phyloP scores from a whole-genome alignment of 2,113 vertebrate species.

The Thamnaconus septentrionalis region DNA sequence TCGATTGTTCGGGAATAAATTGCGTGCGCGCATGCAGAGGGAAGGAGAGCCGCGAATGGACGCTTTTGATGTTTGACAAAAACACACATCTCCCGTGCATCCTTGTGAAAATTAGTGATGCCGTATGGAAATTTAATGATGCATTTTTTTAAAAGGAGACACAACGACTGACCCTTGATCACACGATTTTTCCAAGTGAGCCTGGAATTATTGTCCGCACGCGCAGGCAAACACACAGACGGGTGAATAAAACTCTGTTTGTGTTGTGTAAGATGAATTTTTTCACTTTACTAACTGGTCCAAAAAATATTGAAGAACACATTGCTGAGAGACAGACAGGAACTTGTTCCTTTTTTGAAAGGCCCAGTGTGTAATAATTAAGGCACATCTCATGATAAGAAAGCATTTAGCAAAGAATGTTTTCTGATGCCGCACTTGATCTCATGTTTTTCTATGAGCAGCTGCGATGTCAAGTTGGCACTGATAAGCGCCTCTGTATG shows the following conservation, averaged over 20 bases:
- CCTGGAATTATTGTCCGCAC: conserved; percentile 4
- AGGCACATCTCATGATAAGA: no score
- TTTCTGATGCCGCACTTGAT: no score
- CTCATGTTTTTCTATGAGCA: no score
- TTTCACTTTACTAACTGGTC: no score
- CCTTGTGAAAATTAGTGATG: conserved; percentile 45
- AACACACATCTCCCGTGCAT: conserved; percentile 45
- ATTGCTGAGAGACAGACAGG: no score
- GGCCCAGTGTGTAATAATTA: no score
- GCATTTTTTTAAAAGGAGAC: conserved; percentile 46
- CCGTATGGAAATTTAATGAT: conserved; percentile 56
- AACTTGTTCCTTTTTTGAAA: no score
- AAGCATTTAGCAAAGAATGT: no score
- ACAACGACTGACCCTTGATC: conserved; percentile 54
- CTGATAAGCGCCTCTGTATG: no score
- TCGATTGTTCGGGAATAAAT: conserved; percentile 57
- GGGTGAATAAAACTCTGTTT: neutral
- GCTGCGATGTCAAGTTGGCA: no score
- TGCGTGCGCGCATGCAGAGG: conserved; percentile 26
- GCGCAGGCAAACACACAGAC: neutral
- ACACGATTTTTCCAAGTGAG: conserved; percentile 27
- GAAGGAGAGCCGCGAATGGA: conserved; percentile 28
- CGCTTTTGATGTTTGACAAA: conserved; percentile 61
- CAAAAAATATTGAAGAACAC: no score
- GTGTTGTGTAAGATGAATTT: no score